Evolutionary conservation across 92 coral and sea anemone genomes (phyloP).

Genomic region (Zoanthus gigantus): DNA sequence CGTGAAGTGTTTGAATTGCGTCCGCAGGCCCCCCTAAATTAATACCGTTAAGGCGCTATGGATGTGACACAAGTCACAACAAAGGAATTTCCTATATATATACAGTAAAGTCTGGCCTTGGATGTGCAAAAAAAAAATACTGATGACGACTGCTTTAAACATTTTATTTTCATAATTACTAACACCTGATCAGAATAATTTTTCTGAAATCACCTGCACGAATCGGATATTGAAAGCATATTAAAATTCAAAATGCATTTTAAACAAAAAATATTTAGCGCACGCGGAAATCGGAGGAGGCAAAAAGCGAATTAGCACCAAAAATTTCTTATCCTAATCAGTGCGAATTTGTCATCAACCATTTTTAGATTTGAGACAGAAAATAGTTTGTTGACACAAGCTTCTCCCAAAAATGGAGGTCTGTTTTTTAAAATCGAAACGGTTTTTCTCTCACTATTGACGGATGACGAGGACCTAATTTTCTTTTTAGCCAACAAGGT

Average conservation of each 20-base stretch:
- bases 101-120: background rate
- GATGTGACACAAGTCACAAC: constrained; percentile 7
- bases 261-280: background rate
- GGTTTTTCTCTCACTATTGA: too few species aligned
- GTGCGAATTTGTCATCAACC: background rate
- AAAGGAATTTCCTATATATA: constrained; percentile 25
- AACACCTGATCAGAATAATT: background rate
- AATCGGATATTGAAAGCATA: background rate
- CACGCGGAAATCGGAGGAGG: constrained; percentile 22
- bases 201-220: background rate
- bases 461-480: too few species aligned
- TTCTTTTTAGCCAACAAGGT: too few species aligned
- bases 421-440: too few species aligned
- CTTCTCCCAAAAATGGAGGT: too few species aligned
- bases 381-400: constrained; percentile 10
- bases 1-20: constrained; percentile 31
- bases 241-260: background rate
- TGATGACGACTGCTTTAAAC: background rate
- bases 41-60: constrained; percentile 14
- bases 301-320: background rate
- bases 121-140: background rate
- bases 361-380: background rate
- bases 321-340: background rate
- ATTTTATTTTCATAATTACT: background rate
- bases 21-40: constrained; percentile 43